Percentiles rank a stretch among this genome's conserved stretches.
These are phyloP conservation scores for Platyrinchus mystaceus DNA, from an alignment of 2,797 vertebrate genomes.

Conservation along the genomic window DNA sequence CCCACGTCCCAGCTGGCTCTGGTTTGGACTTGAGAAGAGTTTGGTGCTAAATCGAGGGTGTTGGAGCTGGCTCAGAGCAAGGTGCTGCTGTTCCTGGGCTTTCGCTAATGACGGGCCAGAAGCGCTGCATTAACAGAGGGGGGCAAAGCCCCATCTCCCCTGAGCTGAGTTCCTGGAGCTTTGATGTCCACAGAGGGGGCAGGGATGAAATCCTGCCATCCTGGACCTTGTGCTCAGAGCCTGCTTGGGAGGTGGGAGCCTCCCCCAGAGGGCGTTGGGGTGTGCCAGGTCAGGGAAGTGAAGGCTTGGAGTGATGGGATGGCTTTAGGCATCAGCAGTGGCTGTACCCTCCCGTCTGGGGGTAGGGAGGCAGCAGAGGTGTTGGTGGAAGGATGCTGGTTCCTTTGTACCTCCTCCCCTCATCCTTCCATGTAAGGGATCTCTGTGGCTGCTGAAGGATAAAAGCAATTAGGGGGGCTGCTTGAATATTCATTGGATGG, in stretches of 20 bases:
- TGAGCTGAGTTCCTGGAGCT: neutral
- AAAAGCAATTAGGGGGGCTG: conserved; percentile 9
- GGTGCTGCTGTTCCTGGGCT: neutral
- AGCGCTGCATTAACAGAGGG: neutral
- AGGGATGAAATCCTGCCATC: neutral
- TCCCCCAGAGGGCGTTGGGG: accelerated
- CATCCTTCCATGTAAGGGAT: neutral
- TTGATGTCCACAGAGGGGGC: neutral
- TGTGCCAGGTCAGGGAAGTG: neutral
- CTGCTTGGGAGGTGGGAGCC: neutral
- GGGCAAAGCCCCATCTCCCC: neutral
- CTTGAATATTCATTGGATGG: conserved; percentile 44
- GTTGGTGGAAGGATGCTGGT: neutral
- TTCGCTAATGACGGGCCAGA: neutral
- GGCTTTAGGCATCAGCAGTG: neutral
- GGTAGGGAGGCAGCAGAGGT: neutral
- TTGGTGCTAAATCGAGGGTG: accelerated
- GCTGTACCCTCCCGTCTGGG: accelerated
- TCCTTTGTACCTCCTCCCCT: neutral
- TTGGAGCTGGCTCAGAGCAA: neutral
- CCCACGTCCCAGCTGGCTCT: neutral
- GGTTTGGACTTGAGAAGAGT: neutral
- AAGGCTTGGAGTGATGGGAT: neutral
- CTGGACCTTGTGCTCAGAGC: accelerated
- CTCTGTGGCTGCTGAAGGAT: neutral